Evolutionary conservation across 2,888 invertebrate genomes (phyloP), one percentile per base, ranked within the genome.

Genomic region (Pristionchus maxplancki): DNA sequence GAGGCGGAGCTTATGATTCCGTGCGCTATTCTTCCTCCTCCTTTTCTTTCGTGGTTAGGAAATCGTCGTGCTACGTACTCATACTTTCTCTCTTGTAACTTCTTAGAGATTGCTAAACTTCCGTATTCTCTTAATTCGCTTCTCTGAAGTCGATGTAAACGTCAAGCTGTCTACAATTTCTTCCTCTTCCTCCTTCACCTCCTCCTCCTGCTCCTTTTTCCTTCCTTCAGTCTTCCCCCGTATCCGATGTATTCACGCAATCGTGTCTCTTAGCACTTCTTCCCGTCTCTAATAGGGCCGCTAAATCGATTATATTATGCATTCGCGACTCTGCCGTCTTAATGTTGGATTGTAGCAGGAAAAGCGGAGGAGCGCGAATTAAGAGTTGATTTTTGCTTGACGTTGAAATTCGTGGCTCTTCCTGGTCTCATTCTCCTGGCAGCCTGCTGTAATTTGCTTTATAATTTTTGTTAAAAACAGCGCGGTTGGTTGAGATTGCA

Each of bases 301-400:
- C 37, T 74, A 74, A 74, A 74, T 74, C 71, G 71, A 40, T 48
- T 78, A 78, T 24, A 44, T 78, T 78, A 78, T 40, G n/a, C 28
- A 78, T 78, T 48, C 28, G 44, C 71, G 11, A 20, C 71, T 71
- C n/a, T 28, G 31, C 71, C n/a, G n/a, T n/a, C n/a, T 71, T 28
- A 9, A 20, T 9, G 37, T 20, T 4, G 20, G 64, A 31, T 24
- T 71, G 37, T 71, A 37, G 37, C 34, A 37, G 71, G 71, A 71
- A 71, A 37, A 37, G 71, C 71, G n/a, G 0, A n/a, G 58, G 53
- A 9, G 24, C 24, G 24, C 9, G 9, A 58, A 4, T 58, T n/a
- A n/a, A n/a, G n/a, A 58, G 58, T 9, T 6, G 24, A 24, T 58
- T 58, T 58, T 53, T 53, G n/a, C n/a, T n/a, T n/a, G n/a, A n/a